Evolutionary conservation across 2,888 invertebrate genomes (phyloP), one percentile per base, ranked within the genome.

Genomic region (Shargacucullia verbasci): DNA sequence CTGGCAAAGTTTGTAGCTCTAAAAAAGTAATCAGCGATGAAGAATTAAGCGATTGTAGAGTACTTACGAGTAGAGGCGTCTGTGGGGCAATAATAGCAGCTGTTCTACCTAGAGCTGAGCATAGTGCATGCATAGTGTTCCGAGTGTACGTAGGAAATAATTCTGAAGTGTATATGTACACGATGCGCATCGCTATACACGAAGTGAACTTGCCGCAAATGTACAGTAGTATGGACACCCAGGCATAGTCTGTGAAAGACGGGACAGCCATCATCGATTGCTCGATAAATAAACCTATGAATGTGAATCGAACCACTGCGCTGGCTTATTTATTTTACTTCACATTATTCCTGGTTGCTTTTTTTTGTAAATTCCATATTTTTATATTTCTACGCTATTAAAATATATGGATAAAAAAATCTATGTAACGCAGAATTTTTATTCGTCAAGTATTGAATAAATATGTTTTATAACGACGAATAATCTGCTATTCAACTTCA

Each of bases 61-160:
- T 20, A 67, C 83, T 80, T 74, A 88, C 87, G 65, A 88, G 59
- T 59, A 87, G 71, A 7, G 87, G 87, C 0, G 85, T 87, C 77
- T 83, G 82, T 7, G 87, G 86, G 0, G 87, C 87, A 38, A 86
- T 12, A 10, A 85, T 73, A 11, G 80, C 75, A 7, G 81, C 84
- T 29, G 80, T 68, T 14, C 86, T 66, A n/a, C 83, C 86, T 2
- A 84, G 54, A 1, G 83, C 77, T 0, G 86, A 85, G 45, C 86
- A 86, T 10, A 86, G 50, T 2, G 86, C 82, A 27, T 82, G 84
- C 76, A 86, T 80, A 1, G 82, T 83, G 59, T 83, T 86, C 2
- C 86, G 70, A 0, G 86, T 82, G 47, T 86, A 82, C 0, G 86
- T 86, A 0, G 86, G 86, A 39, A 86, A 86, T 9, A 86, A 45